Percentiles rank a stretch among this genome's conserved stretches.
Evolutionary conservation across 2,888 invertebrate species (phyloP).

Genomic region (Drosophila setosimentum): DNA sequence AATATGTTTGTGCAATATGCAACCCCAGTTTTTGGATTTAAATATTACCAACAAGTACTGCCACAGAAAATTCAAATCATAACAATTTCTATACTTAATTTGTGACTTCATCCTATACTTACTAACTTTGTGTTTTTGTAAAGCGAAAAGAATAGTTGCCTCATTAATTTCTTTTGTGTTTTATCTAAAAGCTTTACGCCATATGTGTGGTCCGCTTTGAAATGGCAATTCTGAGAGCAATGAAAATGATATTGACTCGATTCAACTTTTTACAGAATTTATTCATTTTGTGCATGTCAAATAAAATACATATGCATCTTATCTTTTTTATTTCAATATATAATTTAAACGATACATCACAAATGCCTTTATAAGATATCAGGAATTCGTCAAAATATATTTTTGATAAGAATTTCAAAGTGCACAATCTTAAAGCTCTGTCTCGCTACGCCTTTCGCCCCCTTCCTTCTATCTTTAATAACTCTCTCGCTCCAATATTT

Average conservation of each 20-base stretch:
- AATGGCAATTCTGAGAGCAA: slow-evolving; percentile 13
- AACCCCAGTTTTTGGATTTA: slow-evolving; percentile 68
- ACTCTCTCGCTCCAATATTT: slow-evolving; percentile 37
- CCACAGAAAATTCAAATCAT: slow-evolving; percentile 27
- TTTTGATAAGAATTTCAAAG: slow-evolving; percentile 43
- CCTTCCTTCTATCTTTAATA: slow-evolving; percentile 44
- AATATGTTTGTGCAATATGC: slow-evolving; percentile 84
- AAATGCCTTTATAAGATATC: slow-evolving; percentile 22
- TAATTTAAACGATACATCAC: slow-evolving; percentile 9
- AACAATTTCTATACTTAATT: slow-evolving; percentile 1
- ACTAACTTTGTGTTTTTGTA: slow-evolving; percentile 7
- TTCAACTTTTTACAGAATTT: slow-evolving; percentile 5
- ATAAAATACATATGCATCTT: slow-evolving; percentile 26
- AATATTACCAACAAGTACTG: slow-evolving; percentile 34
- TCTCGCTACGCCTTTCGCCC: slow-evolving; percentile 55
- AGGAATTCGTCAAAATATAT: slow-evolving; percentile 29
- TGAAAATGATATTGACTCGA: slow-evolving; percentile 6
- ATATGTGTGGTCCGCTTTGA: slow-evolving; percentile 15
- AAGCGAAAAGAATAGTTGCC: slow-evolving; percentile 19
- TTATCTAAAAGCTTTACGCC: slow-evolving; percentile 17
- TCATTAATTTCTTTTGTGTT: neutral
- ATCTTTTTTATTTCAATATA: slow-evolving; percentile 5
- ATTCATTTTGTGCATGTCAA: slow-evolving; percentile 39
- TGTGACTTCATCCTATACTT: slow-evolving; percentile 5
- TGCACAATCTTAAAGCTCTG: slow-evolving; percentile 62